Conservation (phyloP, 2,113 vertebrate genomes). For the Albula goreensis region DNA sequence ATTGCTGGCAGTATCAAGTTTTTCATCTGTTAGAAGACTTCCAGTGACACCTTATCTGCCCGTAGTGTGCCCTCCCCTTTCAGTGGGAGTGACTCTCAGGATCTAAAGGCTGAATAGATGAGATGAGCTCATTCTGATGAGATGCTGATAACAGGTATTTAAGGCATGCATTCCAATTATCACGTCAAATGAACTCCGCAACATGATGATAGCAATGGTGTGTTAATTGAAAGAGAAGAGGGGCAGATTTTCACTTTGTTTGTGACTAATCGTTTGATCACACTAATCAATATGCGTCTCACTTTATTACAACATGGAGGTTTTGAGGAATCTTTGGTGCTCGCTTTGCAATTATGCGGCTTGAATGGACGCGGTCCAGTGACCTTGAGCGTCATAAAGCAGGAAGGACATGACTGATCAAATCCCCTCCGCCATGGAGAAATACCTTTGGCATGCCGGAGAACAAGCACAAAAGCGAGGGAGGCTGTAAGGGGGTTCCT, state of each 20-base stretch:
- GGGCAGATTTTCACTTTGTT: too few species aligned
- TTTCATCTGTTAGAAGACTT: neutral
- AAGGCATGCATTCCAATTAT: neutral
- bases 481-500: neutral
- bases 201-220: too few species aligned
- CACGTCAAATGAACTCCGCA: neutral
- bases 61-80: neutral
- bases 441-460: neutral
- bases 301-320: neutral
- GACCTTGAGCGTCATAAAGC: neutral
- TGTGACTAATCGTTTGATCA: too few species aligned
- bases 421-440: neutral
- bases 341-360: neutral
- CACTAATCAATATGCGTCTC: neutral
- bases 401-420: neutral
- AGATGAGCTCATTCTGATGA: neutral
- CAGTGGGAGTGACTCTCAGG: neutral
- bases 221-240: neutral
- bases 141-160: neutral
- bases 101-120: neutral
- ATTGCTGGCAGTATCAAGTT: neutral
- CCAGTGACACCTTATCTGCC: neutral
- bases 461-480: neutral
- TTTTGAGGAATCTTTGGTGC: neutral
- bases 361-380: neutral